A percentile compares a stretch with the other conserved stretches of the same genome.
Evolutionary conservation across 2,797 vertebrate genomes (phyloP).

Genomic region (Liasis olivaceus): DNA sequence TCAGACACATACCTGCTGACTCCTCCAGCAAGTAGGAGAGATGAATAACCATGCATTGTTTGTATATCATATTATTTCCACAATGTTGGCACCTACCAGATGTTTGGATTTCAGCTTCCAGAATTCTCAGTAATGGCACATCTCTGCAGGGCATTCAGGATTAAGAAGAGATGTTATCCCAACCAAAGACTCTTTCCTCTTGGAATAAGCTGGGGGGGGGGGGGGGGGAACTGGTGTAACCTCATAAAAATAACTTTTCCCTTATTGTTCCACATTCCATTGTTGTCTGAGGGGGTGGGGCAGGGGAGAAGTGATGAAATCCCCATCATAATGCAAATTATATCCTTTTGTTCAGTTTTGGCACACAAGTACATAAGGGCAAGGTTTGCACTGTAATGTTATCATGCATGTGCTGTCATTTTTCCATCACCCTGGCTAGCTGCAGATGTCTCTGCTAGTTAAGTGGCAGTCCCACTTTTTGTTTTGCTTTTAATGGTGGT

Average conservation of each 20-base stretch:
- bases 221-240: background rate
- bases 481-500: background rate
- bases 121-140: background rate
- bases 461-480: background rate
- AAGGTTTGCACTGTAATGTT: background rate
- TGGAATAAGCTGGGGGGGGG: background rate
- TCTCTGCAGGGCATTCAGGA: background rate
- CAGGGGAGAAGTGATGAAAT: background rate
- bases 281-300: background rate
- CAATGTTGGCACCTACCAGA: background rate
- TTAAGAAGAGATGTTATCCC: background rate
- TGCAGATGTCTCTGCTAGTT: background rate
- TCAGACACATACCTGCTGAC: background rate
- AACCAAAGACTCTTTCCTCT: background rate
- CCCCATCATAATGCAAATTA: background rate
- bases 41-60: background rate
- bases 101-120: background rate
- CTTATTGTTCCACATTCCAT: background rate
- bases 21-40: background rate
- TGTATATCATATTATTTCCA: background rate
- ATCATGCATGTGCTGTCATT: background rate
- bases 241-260: background rate
- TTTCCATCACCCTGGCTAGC: background rate
- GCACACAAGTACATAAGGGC: background rate
- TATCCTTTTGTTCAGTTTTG: background rate